These are phyloP conservation scores for Umimayanthus chanpuru DNA, from an alignment of 92 coral and sea anemone genomes.

Conservation along the genomic window DNA sequence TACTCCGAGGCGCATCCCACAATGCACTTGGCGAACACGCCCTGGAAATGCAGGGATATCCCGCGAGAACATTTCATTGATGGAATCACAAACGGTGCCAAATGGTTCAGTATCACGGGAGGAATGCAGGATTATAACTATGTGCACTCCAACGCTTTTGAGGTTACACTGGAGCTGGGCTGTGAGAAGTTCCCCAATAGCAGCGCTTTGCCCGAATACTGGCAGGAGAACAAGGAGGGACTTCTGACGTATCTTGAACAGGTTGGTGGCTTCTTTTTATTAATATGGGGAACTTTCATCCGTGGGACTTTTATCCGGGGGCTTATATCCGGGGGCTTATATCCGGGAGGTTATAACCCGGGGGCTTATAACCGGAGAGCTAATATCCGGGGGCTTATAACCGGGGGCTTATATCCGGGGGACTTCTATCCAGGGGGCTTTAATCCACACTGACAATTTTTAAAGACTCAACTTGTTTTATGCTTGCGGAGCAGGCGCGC, in stretches of 20 bases:
- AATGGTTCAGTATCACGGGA: slow-evolving; percentile 93
- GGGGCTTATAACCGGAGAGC: too few species aligned
- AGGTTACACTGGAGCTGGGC: slow-evolving; percentile 91
- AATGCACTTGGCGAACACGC: slow-evolving; percentile 97
- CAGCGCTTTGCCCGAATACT: slow-evolving; percentile 74
- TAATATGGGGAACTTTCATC: too few species aligned
- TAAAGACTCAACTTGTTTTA: too few species aligned
- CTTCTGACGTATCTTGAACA: slow-evolving; percentile 83
- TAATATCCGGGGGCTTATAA: too few species aligned
- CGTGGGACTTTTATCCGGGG: too few species aligned
- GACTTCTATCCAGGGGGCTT: too few species aligned
- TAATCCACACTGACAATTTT: too few species aligned
- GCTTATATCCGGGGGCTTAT: too few species aligned
- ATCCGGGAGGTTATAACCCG: too few species aligned
- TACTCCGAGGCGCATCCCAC: slow-evolving; percentile 91
- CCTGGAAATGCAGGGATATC: slow-evolving; percentile 89
- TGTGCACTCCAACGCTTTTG: slow-evolving; percentile 91
- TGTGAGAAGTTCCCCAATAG: slow-evolving; percentile 98
- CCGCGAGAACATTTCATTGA: slow-evolving; percentile 96
- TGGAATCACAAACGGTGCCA: slow-evolving; percentile 98
- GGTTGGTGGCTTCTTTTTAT: slow-evolving; percentile 51
- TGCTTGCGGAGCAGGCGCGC: too few species aligned
- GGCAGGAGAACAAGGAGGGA: slow-evolving; percentile 93
- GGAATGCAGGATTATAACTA: slow-evolving; percentile 99
- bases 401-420: too few species aligned